Conservation (phyloP, 92 coral and sea anemone species). For the Palythoa caribaeorum region DNA sequence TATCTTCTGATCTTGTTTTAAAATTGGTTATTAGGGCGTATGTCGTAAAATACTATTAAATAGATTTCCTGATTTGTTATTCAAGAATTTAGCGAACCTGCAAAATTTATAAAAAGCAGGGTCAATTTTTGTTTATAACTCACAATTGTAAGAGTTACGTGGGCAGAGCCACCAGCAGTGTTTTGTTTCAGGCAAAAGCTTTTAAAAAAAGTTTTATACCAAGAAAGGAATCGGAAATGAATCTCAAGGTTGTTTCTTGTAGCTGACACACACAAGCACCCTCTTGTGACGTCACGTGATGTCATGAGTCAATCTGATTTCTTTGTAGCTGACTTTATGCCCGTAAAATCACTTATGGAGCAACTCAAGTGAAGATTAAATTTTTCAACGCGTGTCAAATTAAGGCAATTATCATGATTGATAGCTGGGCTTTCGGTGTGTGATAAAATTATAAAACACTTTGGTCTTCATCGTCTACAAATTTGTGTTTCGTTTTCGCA, state of each 20-base stretch:
- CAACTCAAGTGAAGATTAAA: constrained; percentile 16
- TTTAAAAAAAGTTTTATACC: background rate
- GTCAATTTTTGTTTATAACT: background rate
- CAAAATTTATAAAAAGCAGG: background rate
- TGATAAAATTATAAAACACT: background rate
- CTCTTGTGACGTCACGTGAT: constrained; percentile 17
- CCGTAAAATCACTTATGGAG: background rate
- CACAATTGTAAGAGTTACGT: background rate
- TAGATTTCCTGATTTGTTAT: background rate
- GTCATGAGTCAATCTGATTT: background rate
- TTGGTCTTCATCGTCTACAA: background rate
- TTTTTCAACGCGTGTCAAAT: constrained; percentile 11
- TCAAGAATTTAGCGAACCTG: background rate
- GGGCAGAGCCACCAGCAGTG: background rate
- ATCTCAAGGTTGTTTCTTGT: background rate
- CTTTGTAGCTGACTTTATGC: background rate
- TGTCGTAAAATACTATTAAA: background rate
- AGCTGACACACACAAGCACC: background rate
- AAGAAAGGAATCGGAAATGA: background rate
- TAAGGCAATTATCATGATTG: background rate
- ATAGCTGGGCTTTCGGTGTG: background rate
- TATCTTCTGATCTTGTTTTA: background rate
- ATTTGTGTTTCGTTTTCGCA: background rate
- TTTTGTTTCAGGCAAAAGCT: background rate
- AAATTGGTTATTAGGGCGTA: background rate